Evolutionary conservation across 1,140 invertebrate genomes (phyloP).

Genomic region (Bradysia coprophila): DNA sequence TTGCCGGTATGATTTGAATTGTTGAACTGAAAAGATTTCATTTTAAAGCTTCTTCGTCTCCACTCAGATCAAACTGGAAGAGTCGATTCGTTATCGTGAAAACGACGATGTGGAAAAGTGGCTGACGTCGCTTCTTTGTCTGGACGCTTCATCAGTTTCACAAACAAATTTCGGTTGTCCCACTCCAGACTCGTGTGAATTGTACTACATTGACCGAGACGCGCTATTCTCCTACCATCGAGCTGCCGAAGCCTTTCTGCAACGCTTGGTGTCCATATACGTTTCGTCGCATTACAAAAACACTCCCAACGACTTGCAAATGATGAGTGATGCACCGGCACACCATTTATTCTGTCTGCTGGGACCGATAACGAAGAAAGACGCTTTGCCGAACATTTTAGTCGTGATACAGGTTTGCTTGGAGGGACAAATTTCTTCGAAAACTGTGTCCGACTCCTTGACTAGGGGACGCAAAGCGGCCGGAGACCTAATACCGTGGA

Average conservation of each 20-base stretch:
- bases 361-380: conserved; percentile 55
- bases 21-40: not conserved
- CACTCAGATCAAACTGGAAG: conserved; percentile 54
- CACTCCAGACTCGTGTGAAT: conserved; percentile 69
- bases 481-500: conserved; percentile 98
- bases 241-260: conserved; percentile 87
- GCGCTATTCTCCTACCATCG: conserved; percentile 95
- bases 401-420: conserved; percentile 87
- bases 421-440: conserved; percentile 84
- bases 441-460: conserved; percentile 52
- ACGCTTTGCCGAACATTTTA: conserved; percentile 72
- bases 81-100: conserved; percentile 86
- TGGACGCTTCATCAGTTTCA: conserved; percentile 57
- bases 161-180: conserved; percentile 60
- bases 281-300: conserved; percentile 99
- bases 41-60: not conserved
- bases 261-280: conserved; percentile 80
- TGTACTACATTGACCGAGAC: conserved; percentile 85
- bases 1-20: conserved; percentile 21
- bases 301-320: conserved; percentile 95
- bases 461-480: conserved; percentile 72
- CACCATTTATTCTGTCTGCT: conserved; percentile 94
- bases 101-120: conserved; percentile 83
- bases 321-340: conserved; percentile 96
- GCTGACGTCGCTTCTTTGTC: conserved; percentile 81